These are phyloP conservation scores for Bujurquina vittata DNA, from an alignment of 2,113 vertebrate species.

Conservation along the genomic window DNA sequence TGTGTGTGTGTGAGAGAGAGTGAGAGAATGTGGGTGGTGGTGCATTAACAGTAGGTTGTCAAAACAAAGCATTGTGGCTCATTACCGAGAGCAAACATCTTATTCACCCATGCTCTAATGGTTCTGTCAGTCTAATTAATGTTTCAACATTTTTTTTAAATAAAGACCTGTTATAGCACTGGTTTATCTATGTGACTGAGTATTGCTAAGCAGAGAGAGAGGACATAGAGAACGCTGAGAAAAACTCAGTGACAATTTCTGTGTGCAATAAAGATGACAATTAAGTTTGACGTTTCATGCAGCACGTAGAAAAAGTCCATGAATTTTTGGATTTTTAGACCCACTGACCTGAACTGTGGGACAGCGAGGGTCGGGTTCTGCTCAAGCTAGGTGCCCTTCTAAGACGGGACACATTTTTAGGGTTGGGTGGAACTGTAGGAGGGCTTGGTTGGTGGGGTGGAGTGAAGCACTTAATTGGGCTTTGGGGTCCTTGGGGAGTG, in stretches of 20 bases:
- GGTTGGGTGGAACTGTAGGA: slow-evolving; percentile 70
- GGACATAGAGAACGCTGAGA: neutral
- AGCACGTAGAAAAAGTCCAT: neutral
- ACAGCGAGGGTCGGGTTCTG: slow-evolving; percentile 66
- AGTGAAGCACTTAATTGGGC: slow-evolving; percentile 69
- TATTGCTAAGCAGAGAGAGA: neutral
- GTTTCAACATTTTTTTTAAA: slow-evolving; percentile 28
- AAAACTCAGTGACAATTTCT: neutral
- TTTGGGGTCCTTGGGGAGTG: slow-evolving; percentile 55
- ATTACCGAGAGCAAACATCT: slow-evolving; percentile 50
- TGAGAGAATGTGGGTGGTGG: neutral
- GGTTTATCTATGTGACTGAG: neutral
- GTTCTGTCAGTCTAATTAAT: slow-evolving; percentile 43
- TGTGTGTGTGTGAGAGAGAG: neutral
- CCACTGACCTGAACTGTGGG: slow-evolving; percentile 78
- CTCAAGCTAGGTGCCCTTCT: slow-evolving; percentile 82
- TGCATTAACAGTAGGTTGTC: slow-evolving; percentile 49
- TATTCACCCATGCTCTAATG: slow-evolving; percentile 34
- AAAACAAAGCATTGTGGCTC: slow-evolving; percentile 60
- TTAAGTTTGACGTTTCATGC: neutral
- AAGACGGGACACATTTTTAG: slow-evolving; percentile 67
- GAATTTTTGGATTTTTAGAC: neutral
- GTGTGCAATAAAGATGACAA: neutral
- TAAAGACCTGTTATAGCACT: slow-evolving; percentile 13
- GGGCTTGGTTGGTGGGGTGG: slow-evolving; percentile 79